Evolutionary conservation across 2,888 invertebrate species (phyloP).

Genomic region (Idaea straminata): DNA sequence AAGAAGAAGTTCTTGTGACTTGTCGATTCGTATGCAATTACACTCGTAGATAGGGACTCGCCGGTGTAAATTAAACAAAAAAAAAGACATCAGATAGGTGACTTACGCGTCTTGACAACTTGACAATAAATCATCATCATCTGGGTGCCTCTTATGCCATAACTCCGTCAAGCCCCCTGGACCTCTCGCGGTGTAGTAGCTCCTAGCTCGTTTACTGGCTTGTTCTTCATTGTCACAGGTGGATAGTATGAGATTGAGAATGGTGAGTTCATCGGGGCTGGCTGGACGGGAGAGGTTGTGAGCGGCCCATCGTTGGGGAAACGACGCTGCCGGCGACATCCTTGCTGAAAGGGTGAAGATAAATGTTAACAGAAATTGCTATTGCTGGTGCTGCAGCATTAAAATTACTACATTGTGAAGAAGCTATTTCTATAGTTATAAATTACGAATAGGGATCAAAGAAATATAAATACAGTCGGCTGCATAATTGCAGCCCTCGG

Average conservation of each 20-base stretch:
- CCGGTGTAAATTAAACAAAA: conserved; percentile 1
- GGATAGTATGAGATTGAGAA: conserved; percentile 55
- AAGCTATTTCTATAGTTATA: no score
- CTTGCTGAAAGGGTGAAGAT: conserved; percentile 41
- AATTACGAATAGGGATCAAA: no score
- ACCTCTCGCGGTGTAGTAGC: conserved; percentile 63
- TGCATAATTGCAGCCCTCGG: no score
- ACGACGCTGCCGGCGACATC: conserved; percentile 77
- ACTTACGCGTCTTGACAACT: conserved; percentile 75
- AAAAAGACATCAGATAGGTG: neutral
- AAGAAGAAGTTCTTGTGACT: no score
- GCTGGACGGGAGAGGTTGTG: conserved; percentile 63
- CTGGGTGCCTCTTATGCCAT: conserved; percentile 68
- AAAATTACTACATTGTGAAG: no score
- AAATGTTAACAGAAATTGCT: no score
- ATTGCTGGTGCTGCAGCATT: no score
- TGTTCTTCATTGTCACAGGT: conserved; percentile 61
- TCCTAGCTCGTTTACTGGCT: conserved; percentile 62
- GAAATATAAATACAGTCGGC: no score
- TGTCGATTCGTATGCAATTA: no score
- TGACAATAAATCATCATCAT: conserved; percentile 70
- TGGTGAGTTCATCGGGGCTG: conserved; percentile 52
- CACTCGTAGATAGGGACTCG: no score
- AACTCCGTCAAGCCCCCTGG: conserved; percentile 63
- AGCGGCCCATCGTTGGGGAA: conserved; percentile 72